Base-by-base conservation (phyloP, 2,888 invertebrate genomes). In the Aelia acuminata region DNA sequence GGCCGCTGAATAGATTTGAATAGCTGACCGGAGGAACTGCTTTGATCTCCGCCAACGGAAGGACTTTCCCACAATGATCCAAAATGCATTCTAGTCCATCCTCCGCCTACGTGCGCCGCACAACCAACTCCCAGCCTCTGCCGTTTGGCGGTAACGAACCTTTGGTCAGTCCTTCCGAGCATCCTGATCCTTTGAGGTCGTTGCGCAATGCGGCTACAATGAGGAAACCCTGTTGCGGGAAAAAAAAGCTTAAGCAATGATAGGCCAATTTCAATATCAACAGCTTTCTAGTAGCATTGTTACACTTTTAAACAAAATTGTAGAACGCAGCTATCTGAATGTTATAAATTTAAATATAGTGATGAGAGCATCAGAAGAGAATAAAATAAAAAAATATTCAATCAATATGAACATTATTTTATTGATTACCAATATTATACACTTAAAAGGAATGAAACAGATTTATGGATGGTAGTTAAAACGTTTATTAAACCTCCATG, bases 21-120 rank as follows among this genome's bases (percentile, higher is more conserved):
- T 80, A 47, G 22, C 43, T n/a, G 80, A 4, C 80, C 31, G 63
- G 80, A 47, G 43, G 10, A n/a, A 22, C 13, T 7, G 39, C 80
- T 80, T 80, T 80, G 80, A 80, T 80, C 80, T 80, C 80, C 80
- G 80, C 80, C 35, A 47, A 75, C 75, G 39, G 43, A 35, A 39
- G 75, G 43, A 22, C 43, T 39, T 80, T 80, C 80, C 80, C 80
- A 80, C 80, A 80, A 80, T 47, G 43, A 47, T 80, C 80, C 80
- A 47, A 47, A 80, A 80, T 80, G 80, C 80, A 80, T 80, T 80
- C 80, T 43, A 43, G 80, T 43, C 80, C 43, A 80, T 39, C 43
- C 80, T 80, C 43, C 43, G 13, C 13, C 80, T 80, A 80, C 80
- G 80, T 80, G 80, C 39, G 43, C 43, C 43, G 80, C 43, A n/a